Conservation (phyloP, 2,113 vertebrate species). For the Proterorhinus semilunaris region DNA sequence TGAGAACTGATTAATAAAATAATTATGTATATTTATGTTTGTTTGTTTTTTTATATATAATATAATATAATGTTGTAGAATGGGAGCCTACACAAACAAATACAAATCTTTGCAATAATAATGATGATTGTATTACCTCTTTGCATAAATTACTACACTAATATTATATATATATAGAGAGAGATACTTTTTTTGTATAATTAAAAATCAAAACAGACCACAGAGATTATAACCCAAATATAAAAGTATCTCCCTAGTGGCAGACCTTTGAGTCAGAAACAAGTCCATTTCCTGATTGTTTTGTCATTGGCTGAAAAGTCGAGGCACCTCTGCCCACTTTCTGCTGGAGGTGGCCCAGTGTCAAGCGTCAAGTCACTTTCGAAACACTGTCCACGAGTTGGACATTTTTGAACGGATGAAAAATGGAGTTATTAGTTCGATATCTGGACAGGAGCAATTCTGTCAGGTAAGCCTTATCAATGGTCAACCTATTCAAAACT, state of each 20-base stretch:
- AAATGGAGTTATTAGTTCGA: constrained; percentile 66
- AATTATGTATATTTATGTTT: neutral
- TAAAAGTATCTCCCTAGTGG: neutral
- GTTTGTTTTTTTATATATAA: neutral
- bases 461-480: constrained; percentile 36
- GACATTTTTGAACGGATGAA: neutral
- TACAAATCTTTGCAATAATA: too few relatives aligned
- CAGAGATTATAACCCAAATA: neutral
- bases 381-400: neutral
- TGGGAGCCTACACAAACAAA: too few relatives aligned
- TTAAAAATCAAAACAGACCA: too few relatives aligned
- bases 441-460: constrained; percentile 66
- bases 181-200: too few relatives aligned
- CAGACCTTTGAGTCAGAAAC: neutral
- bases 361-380: constrained; percentile 1
- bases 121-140: too few relatives aligned
- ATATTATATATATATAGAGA: too few relatives aligned
- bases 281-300: neutral
- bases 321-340: neutral
- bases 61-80: too few relatives aligned
- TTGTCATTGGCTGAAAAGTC: neutral
- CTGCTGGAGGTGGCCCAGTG: neutral
- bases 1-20: neutral
- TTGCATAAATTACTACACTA: too few relatives aligned
- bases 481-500: neutral